Base-by-base conservation (phyloP, 2,888 invertebrate genomes). In the Petrolisthes manimaculis region DNA sequence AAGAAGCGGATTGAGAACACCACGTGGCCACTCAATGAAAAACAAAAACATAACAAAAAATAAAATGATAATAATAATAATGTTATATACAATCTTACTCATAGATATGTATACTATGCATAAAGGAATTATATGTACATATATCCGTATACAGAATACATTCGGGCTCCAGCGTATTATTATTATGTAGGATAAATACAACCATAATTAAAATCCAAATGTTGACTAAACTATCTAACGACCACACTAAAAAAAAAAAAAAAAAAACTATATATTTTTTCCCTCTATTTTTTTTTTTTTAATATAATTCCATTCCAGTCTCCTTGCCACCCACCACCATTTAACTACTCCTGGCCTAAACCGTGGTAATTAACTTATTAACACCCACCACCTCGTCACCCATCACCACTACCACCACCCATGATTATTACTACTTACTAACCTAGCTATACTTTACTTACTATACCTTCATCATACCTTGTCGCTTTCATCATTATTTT, bases 391-490 rank as follows among this genome's bases (percentile, higher is more conserved):
- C 61, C 61, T 18, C 61, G 12, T 18, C 61, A 9, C 61, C 61
- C 61, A 9, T 18, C 61, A 9, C 54, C 75, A 24, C 69, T 24
- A 51, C 84, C 74, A 51, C 74, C 75, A 24, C 67, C 84, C 78
- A 53, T 84, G 78, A 84, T 78, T 84, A 84, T 54, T 84, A 71
- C 21, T n/a, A 71, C 81, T 51, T 78, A 84, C 55, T 56, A 78
- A 84, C n/a, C 55, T 71, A 83, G 24, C 83, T 83, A 24, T 75
- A 78, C 84, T 77, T 74, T 56, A 77, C 74, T 21, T 54, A 18
- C 54, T 79, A 18, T 67, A 14, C 67, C 12, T 67, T 12, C 18
- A 18, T 67, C 67, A 14, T 18, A 14, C 67, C 18, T 18, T 67
- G 14, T 67, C 67, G 12, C 67, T 67, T 18, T 67, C 67, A 12